Evolutionary conservation across 1,140 invertebrate species (phyloP), one percentile per base, ranked within the genome.

Genomic region (Parapsyche elsis): DNA sequence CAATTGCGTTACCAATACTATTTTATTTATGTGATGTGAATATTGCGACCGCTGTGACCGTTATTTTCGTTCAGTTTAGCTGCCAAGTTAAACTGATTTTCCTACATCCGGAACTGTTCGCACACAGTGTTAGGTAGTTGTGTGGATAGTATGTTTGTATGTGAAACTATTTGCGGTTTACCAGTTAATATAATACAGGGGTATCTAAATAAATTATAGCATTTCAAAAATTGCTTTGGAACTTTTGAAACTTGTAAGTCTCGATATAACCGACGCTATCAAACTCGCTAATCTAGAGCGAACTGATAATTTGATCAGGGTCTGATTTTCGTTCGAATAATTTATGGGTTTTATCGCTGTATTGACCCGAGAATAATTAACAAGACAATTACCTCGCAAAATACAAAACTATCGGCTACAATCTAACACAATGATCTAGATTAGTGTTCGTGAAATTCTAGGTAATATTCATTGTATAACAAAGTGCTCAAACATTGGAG

Each of bases 291-390:
- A 74, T 49, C 24, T 49, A 49, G 44, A 46, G 71, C 26, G 64
- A 67, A 23, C 10, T 26, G 30, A 38, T 38, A 67, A 21, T 19
- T 49, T 46, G 71, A 74, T 74, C 44, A 10, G 45, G 5, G 19
- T 46, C 71, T 49, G 71, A 74, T 74, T 74, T 5, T 74, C 57
- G 38, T 12, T 7, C n/a, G n/a, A 74, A 74, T 74, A 74, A 74
- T 74, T 74, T 74, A 74, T 46, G 9, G 9, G 57, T 4, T 49
- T 74, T 74, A 71, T 67, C 61, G 53, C 14, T 10, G 24, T 71
- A 24, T 30, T 71, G 67, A 71, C 67, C 67, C 16, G 30, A 30
- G 67, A 30, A 71, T 71, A 71, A 30, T 71, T 71, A 71, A 71
- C 67, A 71, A 71, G 16, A 19, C 21, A 21, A 61, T 61, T 16